These are phyloP conservation scores for Oceanodroma tethys DNA, from an alignment of 2,113 vertebrate species.

Conservation along the genomic window DNA sequence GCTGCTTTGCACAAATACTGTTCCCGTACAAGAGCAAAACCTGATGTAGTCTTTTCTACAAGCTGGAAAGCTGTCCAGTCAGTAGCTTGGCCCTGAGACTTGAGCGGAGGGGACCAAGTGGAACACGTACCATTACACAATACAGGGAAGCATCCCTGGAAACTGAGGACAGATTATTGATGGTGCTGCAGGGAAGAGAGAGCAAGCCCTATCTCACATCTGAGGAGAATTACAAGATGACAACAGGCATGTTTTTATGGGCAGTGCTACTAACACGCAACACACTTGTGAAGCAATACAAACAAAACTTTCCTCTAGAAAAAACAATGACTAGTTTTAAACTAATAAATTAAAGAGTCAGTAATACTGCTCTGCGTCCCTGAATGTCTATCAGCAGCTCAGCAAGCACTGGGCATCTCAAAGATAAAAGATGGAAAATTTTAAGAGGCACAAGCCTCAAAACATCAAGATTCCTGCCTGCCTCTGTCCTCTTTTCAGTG, in stretches of 20 bases:
- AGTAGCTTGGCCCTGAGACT: accelerated
- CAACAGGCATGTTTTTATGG: neutral
- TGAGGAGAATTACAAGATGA: neutral
- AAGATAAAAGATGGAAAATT: neutral
- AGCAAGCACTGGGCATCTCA: neutral
- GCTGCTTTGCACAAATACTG: neutral
- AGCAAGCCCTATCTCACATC: neutral
- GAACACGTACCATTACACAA: neutral
- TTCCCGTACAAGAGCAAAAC: neutral
- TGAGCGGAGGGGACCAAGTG: neutral
- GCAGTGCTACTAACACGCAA: neutral
- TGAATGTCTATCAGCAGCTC: neutral
- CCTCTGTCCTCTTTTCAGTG: neutral
- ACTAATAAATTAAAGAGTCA: neutral
- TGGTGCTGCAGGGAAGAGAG: neutral
- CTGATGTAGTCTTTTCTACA: neutral
- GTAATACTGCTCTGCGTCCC: too few relatives aligned
- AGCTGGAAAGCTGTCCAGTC: neutral
- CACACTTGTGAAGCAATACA: neutral
- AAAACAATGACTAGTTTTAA: neutral
- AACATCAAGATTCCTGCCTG: neutral
- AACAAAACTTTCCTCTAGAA: neutral
- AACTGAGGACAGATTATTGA: neutral
- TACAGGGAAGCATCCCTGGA: neutral
- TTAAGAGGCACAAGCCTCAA: neutral